Base-by-base conservation (phyloP, 2,888 invertebrate species). In the Drosophila tanythrix region DNA sequence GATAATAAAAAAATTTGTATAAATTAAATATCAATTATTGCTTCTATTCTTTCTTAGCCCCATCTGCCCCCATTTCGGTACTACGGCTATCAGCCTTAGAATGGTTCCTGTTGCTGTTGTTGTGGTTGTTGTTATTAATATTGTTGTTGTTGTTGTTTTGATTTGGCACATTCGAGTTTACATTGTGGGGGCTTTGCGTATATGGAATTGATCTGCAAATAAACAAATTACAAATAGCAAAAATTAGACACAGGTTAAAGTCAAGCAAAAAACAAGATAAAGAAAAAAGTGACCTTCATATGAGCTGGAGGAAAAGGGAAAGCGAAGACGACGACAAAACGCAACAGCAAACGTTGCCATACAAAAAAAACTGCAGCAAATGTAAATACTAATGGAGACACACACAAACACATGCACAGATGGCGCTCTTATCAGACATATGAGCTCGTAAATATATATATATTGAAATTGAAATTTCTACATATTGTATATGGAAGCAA, bases 11-110 rank as follows among this genome's bases (percentile, higher is more conserved):
- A 72, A 61, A 83, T 74, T 69, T 76, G 63, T 76, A 79, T 69
- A 81, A 76, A 56, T 56, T 88, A 74, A 85, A 83, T 88, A 86
- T 88, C 74, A 81, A 58, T 73, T 79, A 79, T 81, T 81, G 71
- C 81, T 43, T 57, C 57, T 57, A 43, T 15, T 59, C 27, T n/a
- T 53, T 46, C 25, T 43, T 46, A 29, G 31, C 25, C 43, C 51
- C 57, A 33, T 48, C 63, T 35, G 25, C 66, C 62, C 64, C 61
- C 33, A 74, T 58, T 83, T 86, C 75, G 52, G 74, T 84, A 76
- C 53, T 65, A 69, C 60, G 63, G 59, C 68, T 73, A 59, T 74
- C 66, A 63, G 70, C 67, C 58, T 36, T 36, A 21, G 33, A 35
- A 13, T 36, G 18, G 21, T 68, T 73, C 38, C 29, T 29, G 29